phyloP scores from a whole-genome alignment of 2,888 invertebrate genomes.

The Loripinus fragilis region DNA sequence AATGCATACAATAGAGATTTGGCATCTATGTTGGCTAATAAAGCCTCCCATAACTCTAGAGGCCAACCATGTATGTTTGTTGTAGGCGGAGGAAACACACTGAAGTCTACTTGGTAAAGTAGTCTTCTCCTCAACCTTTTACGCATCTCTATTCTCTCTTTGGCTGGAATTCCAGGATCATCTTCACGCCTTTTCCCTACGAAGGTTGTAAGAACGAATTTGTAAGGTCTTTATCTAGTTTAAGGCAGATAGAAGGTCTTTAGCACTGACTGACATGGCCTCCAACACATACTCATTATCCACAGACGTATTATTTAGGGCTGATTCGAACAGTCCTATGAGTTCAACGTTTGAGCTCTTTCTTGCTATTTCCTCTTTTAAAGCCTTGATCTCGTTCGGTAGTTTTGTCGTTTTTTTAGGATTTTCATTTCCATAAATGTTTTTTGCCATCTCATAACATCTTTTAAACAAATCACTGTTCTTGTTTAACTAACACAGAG shows the following conservation, averaged over 20 bases:
- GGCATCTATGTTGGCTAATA: conserved; percentile 39
- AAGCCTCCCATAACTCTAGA: conserved; percentile 42
- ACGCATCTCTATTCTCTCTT: conserved; percentile 22
- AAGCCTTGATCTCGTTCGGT: not conserved
- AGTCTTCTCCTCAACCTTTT: conserved; percentile 30
- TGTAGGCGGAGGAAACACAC: conserved; percentile 30
- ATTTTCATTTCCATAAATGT: not conserved
- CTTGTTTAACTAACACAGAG: not conserved
- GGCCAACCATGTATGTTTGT: conserved; percentile 37
- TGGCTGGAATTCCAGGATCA: conserved; percentile 35
- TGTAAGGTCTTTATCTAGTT: no score
- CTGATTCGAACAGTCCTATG: not conserved
- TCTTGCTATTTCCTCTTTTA: not conserved
- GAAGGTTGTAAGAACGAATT: no score
- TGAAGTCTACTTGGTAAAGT: conserved; percentile 21
- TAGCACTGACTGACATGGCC: no score
- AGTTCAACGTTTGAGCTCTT: not conserved
- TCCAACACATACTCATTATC: no score
- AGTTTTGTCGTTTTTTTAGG: not conserved
- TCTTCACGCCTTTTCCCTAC: conserved; percentile 57
- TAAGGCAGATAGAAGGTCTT: no score
- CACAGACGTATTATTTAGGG: no score
- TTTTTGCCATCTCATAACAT: not conserved
- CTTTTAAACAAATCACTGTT: not conserved
- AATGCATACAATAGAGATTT: no score